Evolutionary conservation across 2,113 vertebrate genomes (phyloP), one percentile per base, ranked within the genome.

Genomic region (Stegastes partitus): DNA sequence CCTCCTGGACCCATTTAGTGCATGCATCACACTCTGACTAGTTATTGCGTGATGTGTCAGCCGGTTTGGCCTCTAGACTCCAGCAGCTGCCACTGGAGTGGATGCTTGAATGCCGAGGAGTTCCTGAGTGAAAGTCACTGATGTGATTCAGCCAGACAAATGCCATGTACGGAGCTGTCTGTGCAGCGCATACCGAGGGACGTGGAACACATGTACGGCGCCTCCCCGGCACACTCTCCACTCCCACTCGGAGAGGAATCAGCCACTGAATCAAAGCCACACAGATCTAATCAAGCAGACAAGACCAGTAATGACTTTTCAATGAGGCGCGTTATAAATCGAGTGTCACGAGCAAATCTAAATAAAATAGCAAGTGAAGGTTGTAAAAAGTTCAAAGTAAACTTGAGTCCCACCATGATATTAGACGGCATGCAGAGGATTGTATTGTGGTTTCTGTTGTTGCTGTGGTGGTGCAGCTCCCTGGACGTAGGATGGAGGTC

Each of bases 281-380:
- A 94, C 93, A 94, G 94, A 94, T 89, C 84, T 90, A 94, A 95
- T 90, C 89, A 92, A 91, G 93, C 92, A 89, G 89, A 94, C 86
- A 93, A 86, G 92, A 94, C 92, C 82, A 91, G 89, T 93, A 95
- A 96, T 95, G 90, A 87, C 91, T 96, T 96, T 96, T 94, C 94
- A 96, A 94, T 93, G 90, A 87, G 94, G 85, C 86, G 64, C 77
- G 92, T 92, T 93, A 91, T 84, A 95, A 95, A 97, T 92, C 88
- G 93, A 94, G 76, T 34, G 74, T 77, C 63, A 74, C 49, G 23
- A 75, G 58, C 37, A 84, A 83, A 86, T 84, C 61, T 72, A 71
- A 88, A 85, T 77, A 68, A 74, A 85, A 77, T 67, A 63, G 12
- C 47, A 72, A 71, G 50, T 45, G 57, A 59, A 39, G 18, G 53